A percentile compares a stretch with the other conserved stretches of the same genome.
Evolutionary conservation across 2,888 invertebrate species (phyloP).

Genomic region (Cantharis rufa): DNA sequence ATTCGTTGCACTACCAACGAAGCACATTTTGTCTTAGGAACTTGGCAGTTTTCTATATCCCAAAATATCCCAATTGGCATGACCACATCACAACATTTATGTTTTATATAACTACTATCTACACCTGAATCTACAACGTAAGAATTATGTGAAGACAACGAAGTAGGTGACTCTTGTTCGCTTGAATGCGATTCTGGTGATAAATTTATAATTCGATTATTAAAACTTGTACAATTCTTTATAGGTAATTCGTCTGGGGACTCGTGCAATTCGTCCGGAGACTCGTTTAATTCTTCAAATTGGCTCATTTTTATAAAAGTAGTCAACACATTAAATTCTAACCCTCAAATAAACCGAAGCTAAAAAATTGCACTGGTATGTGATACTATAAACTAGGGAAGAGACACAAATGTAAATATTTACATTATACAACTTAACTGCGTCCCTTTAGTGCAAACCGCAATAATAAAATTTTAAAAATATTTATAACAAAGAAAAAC

Average conservation of each 20-base stretch:
- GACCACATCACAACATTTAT: slow-evolving; percentile 37
- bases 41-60: slow-evolving; percentile 92
- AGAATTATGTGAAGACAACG: not conserved
- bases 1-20: slow-evolving; percentile 77
- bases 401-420: not conserved
- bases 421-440: not conserved
- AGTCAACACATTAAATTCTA: not conserved
- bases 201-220: not conserved
- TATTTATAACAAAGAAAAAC: not conserved
- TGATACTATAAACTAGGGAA: not conserved
- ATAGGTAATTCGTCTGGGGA: not conserved
- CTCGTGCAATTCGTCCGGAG: not conserved
- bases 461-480: not conserved
- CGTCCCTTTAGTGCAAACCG: not conserved
- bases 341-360: not conserved
- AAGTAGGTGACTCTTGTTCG: not conserved
- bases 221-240: not conserved
- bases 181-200: not conserved
- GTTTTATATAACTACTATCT: not conserved
- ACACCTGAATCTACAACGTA: not conserved
- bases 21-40: slow-evolving; percentile 81
- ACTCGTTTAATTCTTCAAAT: not conserved
- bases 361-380: not conserved
- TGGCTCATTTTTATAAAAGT: not conserved
- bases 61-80: slow-evolving; percentile 87